These are phyloP conservation scores for Electrophaes corylata DNA, from an alignment of 2,888 invertebrate species.

Conservation along the genomic window DNA sequence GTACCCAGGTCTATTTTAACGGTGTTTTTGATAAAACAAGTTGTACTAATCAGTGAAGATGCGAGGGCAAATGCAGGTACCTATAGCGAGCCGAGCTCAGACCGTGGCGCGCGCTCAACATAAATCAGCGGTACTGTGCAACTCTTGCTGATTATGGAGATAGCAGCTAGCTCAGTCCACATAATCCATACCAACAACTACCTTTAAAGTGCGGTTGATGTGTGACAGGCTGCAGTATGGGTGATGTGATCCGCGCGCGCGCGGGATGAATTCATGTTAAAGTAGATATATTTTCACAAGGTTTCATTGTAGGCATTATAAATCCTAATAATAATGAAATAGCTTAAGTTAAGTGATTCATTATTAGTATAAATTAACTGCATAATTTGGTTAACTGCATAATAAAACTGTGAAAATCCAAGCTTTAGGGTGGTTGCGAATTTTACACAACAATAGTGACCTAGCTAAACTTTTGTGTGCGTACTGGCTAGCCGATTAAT, in stretches of 20 bases:
- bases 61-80: slow-evolving; percentile 15
- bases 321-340: no score
- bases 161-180: slow-evolving; percentile 13
- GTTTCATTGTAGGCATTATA: no score
- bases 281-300: no score
- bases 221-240: no score
- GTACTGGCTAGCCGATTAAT: slow-evolving; percentile 75
- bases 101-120: slow-evolving; percentile 53
- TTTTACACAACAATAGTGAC: slow-evolving; percentile 9
- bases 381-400: no score
- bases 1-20: background rate
- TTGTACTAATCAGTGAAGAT: slow-evolving; percentile 10
- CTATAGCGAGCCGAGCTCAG: slow-evolving; percentile 45
- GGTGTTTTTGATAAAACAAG: background rate
- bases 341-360: no score
- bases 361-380: no score
- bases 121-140: slow-evolving; percentile 63
- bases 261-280: no score
- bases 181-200: background rate
- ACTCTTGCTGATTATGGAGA: slow-evolving; percentile 19
- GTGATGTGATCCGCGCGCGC: no score
- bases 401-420: no score
- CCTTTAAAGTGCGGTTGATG: no score
- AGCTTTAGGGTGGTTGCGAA: no score
- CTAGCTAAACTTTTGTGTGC: slow-evolving; percentile 7